These are phyloP conservation scores for Chaunax sp. DNA, from an alignment of 2,797 vertebrate species.

Conservation along the genomic window DNA sequence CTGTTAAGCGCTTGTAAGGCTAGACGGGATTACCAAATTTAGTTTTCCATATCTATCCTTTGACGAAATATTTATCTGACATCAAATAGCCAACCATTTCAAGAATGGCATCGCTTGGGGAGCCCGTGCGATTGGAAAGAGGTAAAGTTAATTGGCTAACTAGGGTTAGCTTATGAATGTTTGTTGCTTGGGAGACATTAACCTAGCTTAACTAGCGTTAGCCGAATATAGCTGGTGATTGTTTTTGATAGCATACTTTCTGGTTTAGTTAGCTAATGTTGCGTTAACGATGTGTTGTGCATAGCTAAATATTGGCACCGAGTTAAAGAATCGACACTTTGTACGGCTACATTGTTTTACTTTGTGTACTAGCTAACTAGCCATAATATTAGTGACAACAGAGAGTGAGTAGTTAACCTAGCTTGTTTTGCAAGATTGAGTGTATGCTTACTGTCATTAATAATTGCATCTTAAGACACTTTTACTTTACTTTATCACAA, in stretches of 20 bases:
- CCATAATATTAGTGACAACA: slow-evolving; percentile 12
- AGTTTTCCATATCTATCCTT: slow-evolving; percentile 38
- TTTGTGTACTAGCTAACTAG: slow-evolving; percentile 11
- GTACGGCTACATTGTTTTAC: neutral
- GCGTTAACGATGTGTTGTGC: too few relatives aligned
- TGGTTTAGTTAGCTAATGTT: neutral
- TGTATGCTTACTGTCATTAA: neutral
- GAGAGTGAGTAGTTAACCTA: neutral
- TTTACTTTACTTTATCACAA: too few relatives aligned
- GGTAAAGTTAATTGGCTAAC: slow-evolving; percentile 83
- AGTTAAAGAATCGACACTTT: neutral
- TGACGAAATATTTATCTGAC: neutral
- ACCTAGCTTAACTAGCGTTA: slow-evolving; percentile 21
- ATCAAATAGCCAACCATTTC: neutral
- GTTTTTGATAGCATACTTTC: neutral
- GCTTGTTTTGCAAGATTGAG: neutral
- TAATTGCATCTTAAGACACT: neutral
- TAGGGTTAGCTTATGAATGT: slow-evolving; percentile 61
- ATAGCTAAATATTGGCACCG: too few relatives aligned
- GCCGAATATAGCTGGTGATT: slow-evolving; percentile 12
- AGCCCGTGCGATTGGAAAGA: slow-evolving; percentile 94
- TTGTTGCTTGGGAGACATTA: slow-evolving; percentile 49
- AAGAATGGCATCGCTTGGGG: slow-evolving; percentile 93
- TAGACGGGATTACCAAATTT: slow-evolving; percentile 61
- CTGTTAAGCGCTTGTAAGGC: slow-evolving; percentile 55